Conservation (phyloP, 2,113 vertebrate species). For the Murina feae region DNA sequence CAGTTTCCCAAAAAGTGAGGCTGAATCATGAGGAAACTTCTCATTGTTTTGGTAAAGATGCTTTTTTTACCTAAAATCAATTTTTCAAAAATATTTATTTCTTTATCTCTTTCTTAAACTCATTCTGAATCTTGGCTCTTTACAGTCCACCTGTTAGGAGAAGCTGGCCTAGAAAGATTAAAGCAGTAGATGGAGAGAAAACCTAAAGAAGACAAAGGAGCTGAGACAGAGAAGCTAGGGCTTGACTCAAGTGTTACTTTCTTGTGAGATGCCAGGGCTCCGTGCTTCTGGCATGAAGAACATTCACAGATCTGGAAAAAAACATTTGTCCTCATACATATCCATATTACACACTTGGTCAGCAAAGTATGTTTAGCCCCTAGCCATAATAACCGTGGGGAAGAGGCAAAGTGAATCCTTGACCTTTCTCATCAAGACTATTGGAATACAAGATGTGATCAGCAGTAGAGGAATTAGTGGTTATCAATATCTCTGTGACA, state of each 20-base stretch:
- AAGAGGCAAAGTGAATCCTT: background rate
- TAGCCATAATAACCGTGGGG: background rate
- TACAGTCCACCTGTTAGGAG: background rate
- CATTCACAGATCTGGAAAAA: background rate
- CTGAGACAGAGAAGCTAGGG: background rate
- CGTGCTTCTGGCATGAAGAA: background rate
- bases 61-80: background rate
- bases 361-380: background rate
- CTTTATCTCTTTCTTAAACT: background rate
- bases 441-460: background rate
- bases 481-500: background rate
- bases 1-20: background rate
- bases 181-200: background rate
- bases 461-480: background rate
- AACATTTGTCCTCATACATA: background rate
- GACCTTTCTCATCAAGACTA: background rate
- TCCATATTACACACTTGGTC: background rate
- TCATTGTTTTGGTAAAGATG: constrained; percentile 2
- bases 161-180: background rate
- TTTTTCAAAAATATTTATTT: background rate
- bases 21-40: background rate
- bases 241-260: background rate
- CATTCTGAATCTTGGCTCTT: background rate
- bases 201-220: background rate
- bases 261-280: background rate